Evolutionary conservation across 2,797 vertebrate genomes (phyloP).

Genomic region (Epinephelus coioides): DNA sequence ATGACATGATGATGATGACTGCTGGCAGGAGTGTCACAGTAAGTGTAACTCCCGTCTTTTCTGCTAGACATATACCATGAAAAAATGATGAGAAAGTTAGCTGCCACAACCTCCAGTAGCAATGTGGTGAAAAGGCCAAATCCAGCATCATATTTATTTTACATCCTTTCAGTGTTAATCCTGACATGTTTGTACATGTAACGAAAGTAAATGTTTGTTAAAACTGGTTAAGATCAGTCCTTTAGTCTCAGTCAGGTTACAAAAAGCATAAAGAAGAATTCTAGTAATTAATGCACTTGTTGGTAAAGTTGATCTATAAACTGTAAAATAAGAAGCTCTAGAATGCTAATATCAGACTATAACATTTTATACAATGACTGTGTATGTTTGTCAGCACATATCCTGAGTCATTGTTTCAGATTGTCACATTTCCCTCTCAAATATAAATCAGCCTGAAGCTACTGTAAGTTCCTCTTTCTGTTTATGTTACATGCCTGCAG

Average conservation of each 20-base stretch:
- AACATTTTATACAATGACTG: neutral
- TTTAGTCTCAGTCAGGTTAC: neutral
- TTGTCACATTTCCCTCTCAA: slow-evolving; percentile 1
- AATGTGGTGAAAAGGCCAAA: neutral
- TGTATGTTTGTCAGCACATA: slow-evolving; percentile 10
- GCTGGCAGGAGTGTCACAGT: slow-evolving; percentile 55
- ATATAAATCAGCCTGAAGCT: neutral
- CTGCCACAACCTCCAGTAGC: slow-evolving; percentile 5
- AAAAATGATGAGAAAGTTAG: slow-evolving; percentile 49
- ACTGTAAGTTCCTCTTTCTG: neutral
- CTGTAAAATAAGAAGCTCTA: neutral
- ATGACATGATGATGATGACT: slow-evolving; percentile 45
- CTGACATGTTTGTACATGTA: neutral
- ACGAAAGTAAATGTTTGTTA: neutral
- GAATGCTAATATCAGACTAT: neutral
- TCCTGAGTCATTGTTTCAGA: neutral
- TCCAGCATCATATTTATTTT: neutral
- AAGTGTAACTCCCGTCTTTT: slow-evolving; percentile 34
- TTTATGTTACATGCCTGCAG: neutral
- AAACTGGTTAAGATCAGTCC: neutral
- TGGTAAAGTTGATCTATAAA: slow-evolving; percentile 8
- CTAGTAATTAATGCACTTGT: neutral
- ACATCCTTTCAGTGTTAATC: neutral
- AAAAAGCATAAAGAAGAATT: neutral
- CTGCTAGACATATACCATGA: slow-evolving; percentile 32